A percentile compares a stretch with the other conserved stretches of the same genome.
These are phyloP conservation scores for Takifugu rubripes DNA, from an alignment of 2,797 vertebrate genomes.

Conservation along the genomic window DNA sequence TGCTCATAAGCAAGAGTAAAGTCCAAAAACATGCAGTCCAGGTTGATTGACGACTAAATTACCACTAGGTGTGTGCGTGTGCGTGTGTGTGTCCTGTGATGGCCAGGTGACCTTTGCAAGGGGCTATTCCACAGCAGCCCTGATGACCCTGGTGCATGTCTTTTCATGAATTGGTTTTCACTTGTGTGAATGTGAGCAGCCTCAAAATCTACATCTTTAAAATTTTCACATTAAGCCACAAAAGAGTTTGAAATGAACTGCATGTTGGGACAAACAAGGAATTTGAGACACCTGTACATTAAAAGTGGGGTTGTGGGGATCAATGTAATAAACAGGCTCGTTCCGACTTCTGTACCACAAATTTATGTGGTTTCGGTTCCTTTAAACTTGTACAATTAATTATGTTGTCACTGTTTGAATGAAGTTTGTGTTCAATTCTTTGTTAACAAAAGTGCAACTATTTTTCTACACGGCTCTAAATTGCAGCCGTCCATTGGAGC, in stretches of 20 bases:
- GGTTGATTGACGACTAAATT: neutral
- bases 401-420: conserved; percentile 11
- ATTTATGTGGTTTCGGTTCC: neutral
- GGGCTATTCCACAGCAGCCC: too few species aligned
- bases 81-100: neutral
- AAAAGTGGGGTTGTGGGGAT: too few species aligned
- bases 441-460: conserved; percentile 13
- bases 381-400: neutral
- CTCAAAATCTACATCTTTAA: too few species aligned
- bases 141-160: too few species aligned
- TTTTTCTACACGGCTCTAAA: conserved; percentile 53
- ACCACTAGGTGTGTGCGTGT: neutral
- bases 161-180: too few species aligned
- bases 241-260: neutral
- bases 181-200: too few species aligned
- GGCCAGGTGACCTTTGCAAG: too few species aligned
- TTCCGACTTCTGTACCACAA: neutral
- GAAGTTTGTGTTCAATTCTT: conserved; percentile 32
- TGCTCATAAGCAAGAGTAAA: too few species aligned
- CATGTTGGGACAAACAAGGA: neutral
- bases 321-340: too few species aligned
- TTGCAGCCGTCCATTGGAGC: conserved; percentile 46
- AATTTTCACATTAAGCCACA: too few species aligned
- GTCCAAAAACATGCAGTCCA: neutral
- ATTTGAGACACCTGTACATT: too few species aligned